Percentiles rank a stretch among this genome's conserved stretches.
Conservation (phyloP, 2,888 invertebrate genomes). For the Zeuzera pyrina region DNA sequence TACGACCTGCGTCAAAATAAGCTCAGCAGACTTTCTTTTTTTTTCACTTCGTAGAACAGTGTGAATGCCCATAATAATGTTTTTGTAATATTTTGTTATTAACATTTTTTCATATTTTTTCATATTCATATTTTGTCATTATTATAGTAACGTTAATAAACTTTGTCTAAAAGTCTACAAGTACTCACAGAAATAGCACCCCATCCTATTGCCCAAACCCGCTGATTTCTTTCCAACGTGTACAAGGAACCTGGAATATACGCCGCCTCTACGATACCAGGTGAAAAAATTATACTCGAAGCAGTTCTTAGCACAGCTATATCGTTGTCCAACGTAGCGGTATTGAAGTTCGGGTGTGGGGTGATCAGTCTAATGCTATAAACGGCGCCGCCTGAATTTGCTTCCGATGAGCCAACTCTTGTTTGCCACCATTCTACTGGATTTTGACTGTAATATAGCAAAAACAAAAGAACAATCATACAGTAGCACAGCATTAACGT, state of each 20-base stretch:
- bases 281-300: slow-evolving; percentile 19
- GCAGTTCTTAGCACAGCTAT: slow-evolving; percentile 41
- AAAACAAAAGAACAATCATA: slow-evolving; percentile 15
- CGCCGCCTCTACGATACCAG: slow-evolving; percentile 28
- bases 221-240: slow-evolving; percentile 23
- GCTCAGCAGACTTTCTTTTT: too few relatives aligned
- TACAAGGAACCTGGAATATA: slow-evolving; percentile 34
- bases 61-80: too few relatives aligned
- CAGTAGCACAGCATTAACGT: too few relatives aligned
- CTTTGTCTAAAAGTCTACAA: too few relatives aligned
- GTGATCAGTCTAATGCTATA: slow-evolving; percentile 35
- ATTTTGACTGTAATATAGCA: slow-evolving; percentile 13
- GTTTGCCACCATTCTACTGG: slow-evolving; percentile 38
- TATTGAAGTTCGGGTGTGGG: slow-evolving; percentile 29
- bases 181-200: slow-evolving; percentile 36
- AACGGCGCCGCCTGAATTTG: slow-evolving; percentile 30
- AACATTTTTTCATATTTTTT: too few relatives aligned
- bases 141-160: too few relatives aligned
- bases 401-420: slow-evolving; percentile 36
- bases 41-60: too few relatives aligned
- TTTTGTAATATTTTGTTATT: too few relatives aligned
- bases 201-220: slow-evolving; percentile 47
- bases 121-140: too few relatives aligned
- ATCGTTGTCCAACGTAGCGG: slow-evolving; percentile 27
- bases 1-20: too few relatives aligned